phyloP scores from a whole-genome alignment of 2,888 invertebrate species.

The Ectemnius lituratus region DNA sequence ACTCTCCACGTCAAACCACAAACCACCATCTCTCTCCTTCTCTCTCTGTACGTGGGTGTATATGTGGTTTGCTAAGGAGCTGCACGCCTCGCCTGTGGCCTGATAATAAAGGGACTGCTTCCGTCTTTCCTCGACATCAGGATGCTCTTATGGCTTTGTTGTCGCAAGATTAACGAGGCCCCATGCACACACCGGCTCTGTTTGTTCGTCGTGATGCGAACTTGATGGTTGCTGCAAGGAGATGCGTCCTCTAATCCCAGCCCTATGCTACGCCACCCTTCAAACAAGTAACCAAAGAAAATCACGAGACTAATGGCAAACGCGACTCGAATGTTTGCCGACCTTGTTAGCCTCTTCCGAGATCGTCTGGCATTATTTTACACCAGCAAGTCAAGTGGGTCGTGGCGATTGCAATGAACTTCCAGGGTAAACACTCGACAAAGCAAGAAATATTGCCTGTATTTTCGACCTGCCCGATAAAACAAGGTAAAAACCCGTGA shows the following conservation, averaged over 20 bases:
- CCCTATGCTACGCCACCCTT: constrained; percentile 27
- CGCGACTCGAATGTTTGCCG: not conserved
- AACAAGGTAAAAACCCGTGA: too few species aligned
- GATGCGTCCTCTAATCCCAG: constrained; percentile 37
- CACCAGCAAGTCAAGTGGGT: too few species aligned
- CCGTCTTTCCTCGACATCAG: constrained; percentile 37
- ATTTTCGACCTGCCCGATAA: too few species aligned
- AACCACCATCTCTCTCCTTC: too few species aligned
- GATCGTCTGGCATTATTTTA: too few species aligned
- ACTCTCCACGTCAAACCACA: constrained; percentile 24
- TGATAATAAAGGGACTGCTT: constrained; percentile 34
- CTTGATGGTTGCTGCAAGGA: constrained; percentile 49
- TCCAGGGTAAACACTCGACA: too few species aligned
- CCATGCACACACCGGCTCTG: constrained; percentile 46
- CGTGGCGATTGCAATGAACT: too few species aligned
- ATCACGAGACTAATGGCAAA: constrained; percentile 15
- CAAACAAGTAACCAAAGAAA: constrained; percentile 9
- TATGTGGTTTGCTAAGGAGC: constrained; percentile 8
- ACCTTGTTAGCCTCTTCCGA: too few species aligned
- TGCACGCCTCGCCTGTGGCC: constrained; percentile 10
- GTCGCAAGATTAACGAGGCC: constrained; percentile 66
- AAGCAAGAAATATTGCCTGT: too few species aligned
- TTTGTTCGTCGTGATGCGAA: constrained; percentile 46
- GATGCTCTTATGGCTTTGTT: constrained; percentile 59
- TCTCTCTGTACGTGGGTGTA: too few species aligned